Base-by-base conservation (phyloP, 35 echinoderm and acorn worm genomes). In the Hemicentrotus pulcherrimus region DNA sequence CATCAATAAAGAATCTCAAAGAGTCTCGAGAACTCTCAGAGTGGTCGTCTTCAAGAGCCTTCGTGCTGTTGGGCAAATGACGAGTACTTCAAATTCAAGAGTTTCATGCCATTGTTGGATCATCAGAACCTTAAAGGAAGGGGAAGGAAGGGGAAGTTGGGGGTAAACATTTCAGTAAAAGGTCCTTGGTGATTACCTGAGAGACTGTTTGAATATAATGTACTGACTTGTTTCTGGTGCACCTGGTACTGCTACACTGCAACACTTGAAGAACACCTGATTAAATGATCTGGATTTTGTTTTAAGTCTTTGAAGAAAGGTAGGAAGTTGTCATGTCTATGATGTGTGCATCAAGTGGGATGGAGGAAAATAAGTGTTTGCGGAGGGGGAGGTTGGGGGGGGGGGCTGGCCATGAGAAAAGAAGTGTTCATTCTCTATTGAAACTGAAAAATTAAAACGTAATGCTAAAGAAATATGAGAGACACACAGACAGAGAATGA, bases 181-280 rank as follows among this genome's bases (percentile, higher is more conserved):
- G 65, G 22, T n/a, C 65, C 65, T 78, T 78, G 65, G 24, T 78
- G 65, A 78, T 78, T 78, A 78, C 28, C 65, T n/a, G 22, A 7
- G 28, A 78, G 4, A 28, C 28, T 78, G 65, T 78, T 78, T 78
- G 65, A 78, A 78, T 78, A 5, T 78, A 78, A 28, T 78, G 28
- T n/a, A n/a, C 65, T 78, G 5, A 28, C 7, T 78, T 28, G 19
- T n/a, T 78, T n/a, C 65, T n/a, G 65, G 28, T 28, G 65, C 65
- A 78, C 22, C 65, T 78, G 65, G 2, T 78, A 28, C 65, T 28
- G 22, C 65, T 78, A 78, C 19, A 78, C 1, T 78, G 22, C 4
- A 78, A n/a, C 65, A 28, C 65, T 78, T 78, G 65, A 78, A 78
- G 65, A 78, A 78, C 65, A 78, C 65, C 65, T 78, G 65, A 78